A percentile compares a stretch with the other conserved stretches of the same genome.
Conservation (phyloP, 2,888 invertebrate genomes). For the Cinara cedri region DNA sequence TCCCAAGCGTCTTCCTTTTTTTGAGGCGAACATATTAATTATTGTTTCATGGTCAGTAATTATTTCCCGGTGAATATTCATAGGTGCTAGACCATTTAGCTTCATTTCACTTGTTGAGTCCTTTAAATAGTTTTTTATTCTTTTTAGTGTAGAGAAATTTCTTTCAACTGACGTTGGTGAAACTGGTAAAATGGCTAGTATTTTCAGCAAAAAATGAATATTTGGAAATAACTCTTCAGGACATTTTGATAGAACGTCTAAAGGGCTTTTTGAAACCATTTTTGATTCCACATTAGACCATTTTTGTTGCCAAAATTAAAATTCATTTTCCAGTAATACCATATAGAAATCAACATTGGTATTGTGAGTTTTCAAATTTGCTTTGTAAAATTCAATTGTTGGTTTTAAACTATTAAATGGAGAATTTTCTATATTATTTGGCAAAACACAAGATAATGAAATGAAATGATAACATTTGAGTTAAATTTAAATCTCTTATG, state of each 20-base stretch:
- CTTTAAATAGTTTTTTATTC: conserved; percentile 1
- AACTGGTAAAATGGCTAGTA: neutral
- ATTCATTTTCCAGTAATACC: neutral
- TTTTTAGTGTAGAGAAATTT: conserved; percentile 4
- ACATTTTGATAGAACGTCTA: conserved; percentile 2
- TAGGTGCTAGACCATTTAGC: neutral
- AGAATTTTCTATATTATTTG: neutral
- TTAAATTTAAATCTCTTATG: neutral
- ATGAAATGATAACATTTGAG: too few relatives aligned
- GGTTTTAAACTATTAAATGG: neutral
- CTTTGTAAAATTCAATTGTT: neutral
- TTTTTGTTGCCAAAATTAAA: neutral
- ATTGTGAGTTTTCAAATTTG: neutral
- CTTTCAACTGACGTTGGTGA: neutral
- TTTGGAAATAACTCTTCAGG: conserved; percentile 3
- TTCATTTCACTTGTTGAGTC: neutral
- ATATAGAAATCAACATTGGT: neutral
- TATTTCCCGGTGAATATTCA: neutral
- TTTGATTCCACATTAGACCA: neutral
- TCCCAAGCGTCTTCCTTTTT: neutral
- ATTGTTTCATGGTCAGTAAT: neutral
- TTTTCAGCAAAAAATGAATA: conserved; percentile 4
- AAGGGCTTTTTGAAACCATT: neutral
- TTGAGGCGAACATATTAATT: neutral
- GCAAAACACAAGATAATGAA: neutral